phyloP scores from a whole-genome alignment of 2,888 invertebrate genomes.

The Brenthis ino region DNA sequence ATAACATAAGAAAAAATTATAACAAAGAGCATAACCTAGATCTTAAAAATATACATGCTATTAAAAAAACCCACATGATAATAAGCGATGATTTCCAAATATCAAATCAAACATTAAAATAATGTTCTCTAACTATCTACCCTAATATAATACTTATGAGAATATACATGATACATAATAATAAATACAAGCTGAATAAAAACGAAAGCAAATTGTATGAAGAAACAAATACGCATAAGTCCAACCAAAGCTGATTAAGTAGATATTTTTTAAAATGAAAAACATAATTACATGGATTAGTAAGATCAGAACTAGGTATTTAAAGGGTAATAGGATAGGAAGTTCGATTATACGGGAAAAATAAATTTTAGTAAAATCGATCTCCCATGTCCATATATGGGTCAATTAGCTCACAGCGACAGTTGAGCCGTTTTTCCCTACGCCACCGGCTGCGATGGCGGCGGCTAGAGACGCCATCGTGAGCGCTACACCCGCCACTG shows the following conservation, averaged over 20 bases:
- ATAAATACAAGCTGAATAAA: background rate
- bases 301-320: slow-evolving; percentile 14
- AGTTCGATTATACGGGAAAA: slow-evolving; percentile 17
- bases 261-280: slow-evolving; percentile 10
- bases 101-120: slow-evolving; percentile 46
- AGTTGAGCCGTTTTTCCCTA: slow-evolving; percentile 99
- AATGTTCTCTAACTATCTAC: slow-evolving; percentile 8
- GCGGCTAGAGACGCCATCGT: slow-evolving; percentile 88
- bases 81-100: slow-evolving; percentile 62
- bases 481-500: slow-evolving; percentile 87
- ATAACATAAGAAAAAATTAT: slow-evolving; percentile 29
- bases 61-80: slow-evolving; percentile 82
- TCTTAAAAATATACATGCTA: slow-evolving; percentile 58
- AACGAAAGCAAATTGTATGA: slow-evolving; percentile 3
- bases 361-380: slow-evolving; percentile 5
- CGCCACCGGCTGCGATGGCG: slow-evolving; percentile 93
- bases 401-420: slow-evolving; percentile 91
- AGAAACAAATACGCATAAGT: slow-evolving; percentile 1
- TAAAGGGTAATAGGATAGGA: background rate
- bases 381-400: slow-evolving; percentile 15
- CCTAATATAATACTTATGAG: slow-evolving; percentile 1
- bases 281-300: slow-evolving; percentile 12
- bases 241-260: slow-evolving; percentile 16
- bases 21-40: slow-evolving; percentile 60
- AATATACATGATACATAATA: slow-evolving; percentile 7